Base-by-base conservation (phyloP, 2,797 vertebrate species). In the Sciaenops ocellatus region DNA sequence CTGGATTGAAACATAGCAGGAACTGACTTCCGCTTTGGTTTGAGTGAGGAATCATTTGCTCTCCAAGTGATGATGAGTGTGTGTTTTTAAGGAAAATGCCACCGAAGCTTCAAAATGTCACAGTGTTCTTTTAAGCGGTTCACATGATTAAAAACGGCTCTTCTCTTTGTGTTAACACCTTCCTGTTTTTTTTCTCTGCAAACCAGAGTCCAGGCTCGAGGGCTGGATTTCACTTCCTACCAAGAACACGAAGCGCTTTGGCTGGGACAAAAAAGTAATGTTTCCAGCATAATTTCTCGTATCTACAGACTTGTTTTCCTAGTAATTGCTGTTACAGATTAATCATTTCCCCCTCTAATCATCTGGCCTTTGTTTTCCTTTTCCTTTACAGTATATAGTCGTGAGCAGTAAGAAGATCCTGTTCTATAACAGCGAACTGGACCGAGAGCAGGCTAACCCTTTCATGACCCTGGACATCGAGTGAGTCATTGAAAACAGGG, bases 371-470 rank as follows among this genome's bases (percentile, higher is more conserved):
- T 44, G 22, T 82, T 57, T 88, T 20, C 16, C 17, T 70, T 78
- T 82, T 79, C 46, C 50, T 82, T 79, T 46, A 30, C 86, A 99
- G 98, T 99, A 96, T 79, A 95, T 98, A 51, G 97, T 99, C 81
- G 97, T 99, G 72, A 99, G 98, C 96, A 99, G 98, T 92, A 99
- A 97, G 95, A 99, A 99, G 95, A 98, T 99, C 83, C 94, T 99
- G 76, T 99, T 99, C 94, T 99, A 99, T 89, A 95, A 98, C 92
- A 98, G 95, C 0, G 97, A 99, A 78, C 94, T 94, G 93, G 98
- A 99, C 90, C 95, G 96, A 90, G 98, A 99, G 70, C 97, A 96
- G 46, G 97, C 97, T 69, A 99, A 97, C 83, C 98, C 98, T 2
- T 99, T 96, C 75, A 99, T 99, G 98, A 97, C 97, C 20, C 96